Conservation (phyloP, 2,888 invertebrate genomes). For the Agrypnus murinus region DNA sequence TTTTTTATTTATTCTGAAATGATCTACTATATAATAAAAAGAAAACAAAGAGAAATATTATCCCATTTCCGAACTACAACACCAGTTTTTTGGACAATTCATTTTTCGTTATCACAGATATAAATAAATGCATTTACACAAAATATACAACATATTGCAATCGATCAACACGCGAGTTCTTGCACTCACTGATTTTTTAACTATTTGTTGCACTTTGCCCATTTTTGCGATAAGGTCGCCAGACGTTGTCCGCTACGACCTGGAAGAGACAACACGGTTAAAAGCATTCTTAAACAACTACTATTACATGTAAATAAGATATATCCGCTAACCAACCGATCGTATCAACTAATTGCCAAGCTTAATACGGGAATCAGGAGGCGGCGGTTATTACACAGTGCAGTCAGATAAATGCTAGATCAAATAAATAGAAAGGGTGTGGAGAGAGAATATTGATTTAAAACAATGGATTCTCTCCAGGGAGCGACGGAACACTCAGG, state of each 20-base stretch:
- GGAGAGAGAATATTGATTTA: slow-evolving; percentile 62
- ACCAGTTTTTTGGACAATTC: slow-evolving; percentile 64
- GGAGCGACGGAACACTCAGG: slow-evolving; percentile 51
- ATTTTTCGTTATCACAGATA: slow-evolving; percentile 72
- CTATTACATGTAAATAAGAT: slow-evolving; percentile 30
- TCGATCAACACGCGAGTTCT: slow-evolving; percentile 58
- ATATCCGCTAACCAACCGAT: slow-evolving; percentile 38
- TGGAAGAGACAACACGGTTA: slow-evolving; percentile 36
- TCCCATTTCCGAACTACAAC: slow-evolving; percentile 63
- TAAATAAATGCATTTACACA: slow-evolving; percentile 72
- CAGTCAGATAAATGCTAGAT: slow-evolving; percentile 52
- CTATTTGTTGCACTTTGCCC: slow-evolving; percentile 70
- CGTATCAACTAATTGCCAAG: slow-evolving; percentile 43
- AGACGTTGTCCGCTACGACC: slow-evolving; percentile 42
- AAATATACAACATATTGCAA: slow-evolving; percentile 70
- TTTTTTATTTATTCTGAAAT: slow-evolving; percentile 54
- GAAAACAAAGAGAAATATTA: slow-evolving; percentile 55
- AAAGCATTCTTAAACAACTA: slow-evolving; percentile 24
- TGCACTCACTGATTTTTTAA: slow-evolving; percentile 56
- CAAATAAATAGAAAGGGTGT: slow-evolving; percentile 60
- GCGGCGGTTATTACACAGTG: slow-evolving; percentile 23
- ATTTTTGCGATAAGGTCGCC: slow-evolving; percentile 51
- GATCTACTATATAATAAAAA: slow-evolving; percentile 55
- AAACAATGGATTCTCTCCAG: slow-evolving; percentile 66
- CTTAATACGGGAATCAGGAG: slow-evolving; percentile 28